Conservation (phyloP, 2,797 vertebrate genomes). For the Dryobates pubescens region DNA sequence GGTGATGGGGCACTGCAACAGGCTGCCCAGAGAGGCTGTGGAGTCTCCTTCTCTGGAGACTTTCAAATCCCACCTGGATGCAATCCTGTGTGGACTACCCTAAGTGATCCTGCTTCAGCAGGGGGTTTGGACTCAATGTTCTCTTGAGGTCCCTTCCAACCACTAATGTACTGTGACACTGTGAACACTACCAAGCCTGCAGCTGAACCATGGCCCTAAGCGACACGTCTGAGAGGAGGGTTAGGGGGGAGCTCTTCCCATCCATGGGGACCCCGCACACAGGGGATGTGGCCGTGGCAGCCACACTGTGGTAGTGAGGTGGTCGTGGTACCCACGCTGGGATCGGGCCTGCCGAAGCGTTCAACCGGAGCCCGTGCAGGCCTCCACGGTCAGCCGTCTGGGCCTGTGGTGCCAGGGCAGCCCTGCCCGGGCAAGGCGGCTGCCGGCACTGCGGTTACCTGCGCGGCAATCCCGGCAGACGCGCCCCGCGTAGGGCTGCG, state of each 20-base stretch:
- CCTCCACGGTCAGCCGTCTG: neutral
- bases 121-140: too few species aligned
- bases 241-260: neutral
- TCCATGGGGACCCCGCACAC: neutral
- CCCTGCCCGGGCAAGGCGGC: accelerated
- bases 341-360: neutral
- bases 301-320: too few species aligned
- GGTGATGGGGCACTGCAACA: too few species aligned
- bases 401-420: neutral
- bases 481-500: neutral
- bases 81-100: too few species aligned
- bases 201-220: too few species aligned
- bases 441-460: neutral
- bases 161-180: too few species aligned
- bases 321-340: neutral
- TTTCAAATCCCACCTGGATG: too few species aligned
- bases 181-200: too few species aligned
- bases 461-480: accelerated
- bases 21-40: too few species aligned
- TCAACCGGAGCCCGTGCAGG: neutral
- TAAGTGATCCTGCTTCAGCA: too few species aligned
- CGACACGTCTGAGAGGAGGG: neutral
- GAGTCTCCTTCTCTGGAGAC: too few species aligned
- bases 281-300: neutral
- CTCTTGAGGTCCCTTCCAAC: too few species aligned